phyloP scores from a whole-genome alignment of 2,888 invertebrate species.

The Drosophila lutescens region DNA sequence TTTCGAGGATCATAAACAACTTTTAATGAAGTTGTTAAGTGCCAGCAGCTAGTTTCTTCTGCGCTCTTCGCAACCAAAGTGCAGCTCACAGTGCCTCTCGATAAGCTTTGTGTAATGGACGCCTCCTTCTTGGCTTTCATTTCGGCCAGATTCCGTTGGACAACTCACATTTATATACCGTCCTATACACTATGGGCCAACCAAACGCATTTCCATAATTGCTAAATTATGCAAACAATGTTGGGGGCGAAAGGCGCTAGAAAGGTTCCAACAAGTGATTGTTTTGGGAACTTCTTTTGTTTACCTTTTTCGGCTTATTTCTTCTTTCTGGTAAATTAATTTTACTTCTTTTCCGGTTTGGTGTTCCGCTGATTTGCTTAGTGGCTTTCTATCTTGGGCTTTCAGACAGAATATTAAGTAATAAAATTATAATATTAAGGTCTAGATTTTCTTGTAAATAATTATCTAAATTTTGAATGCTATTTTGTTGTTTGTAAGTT shows the following conservation, averaged over 20 bases:
- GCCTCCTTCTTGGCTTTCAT: constrained; percentile 22
- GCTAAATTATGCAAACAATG: constrained; percentile 74
- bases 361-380: constrained; percentile 23
- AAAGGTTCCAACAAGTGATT: constrained; percentile 66
- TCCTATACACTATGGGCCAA: constrained; percentile 13
- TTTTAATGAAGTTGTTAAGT: constrained; percentile 84
- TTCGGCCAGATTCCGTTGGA: constrained; percentile 41
- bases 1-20: constrained; percentile 84
- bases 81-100: constrained; percentile 51
- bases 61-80: constrained; percentile 56
- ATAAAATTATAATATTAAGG: neutral
- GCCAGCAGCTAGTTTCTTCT: constrained; percentile 74
- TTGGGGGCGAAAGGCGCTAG: constrained; percentile 35
- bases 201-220: constrained; percentile 73
- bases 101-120: constrained; percentile 70
- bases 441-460: neutral
- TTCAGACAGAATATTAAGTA: neutral
- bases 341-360: constrained; percentile 54
- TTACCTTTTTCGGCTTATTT: constrained; percentile 27
- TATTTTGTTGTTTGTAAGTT: too few relatives aligned
- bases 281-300: constrained; percentile 63
- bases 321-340: constrained; percentile 76
- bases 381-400: neutral
- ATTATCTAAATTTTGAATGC: neutral
- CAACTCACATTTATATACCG: constrained; percentile 1